Percentiles rank a stretch among this genome's conserved stretches.
Conservation (phyloP, 2,888 invertebrate species). For the Acrobasis suavella region DNA sequence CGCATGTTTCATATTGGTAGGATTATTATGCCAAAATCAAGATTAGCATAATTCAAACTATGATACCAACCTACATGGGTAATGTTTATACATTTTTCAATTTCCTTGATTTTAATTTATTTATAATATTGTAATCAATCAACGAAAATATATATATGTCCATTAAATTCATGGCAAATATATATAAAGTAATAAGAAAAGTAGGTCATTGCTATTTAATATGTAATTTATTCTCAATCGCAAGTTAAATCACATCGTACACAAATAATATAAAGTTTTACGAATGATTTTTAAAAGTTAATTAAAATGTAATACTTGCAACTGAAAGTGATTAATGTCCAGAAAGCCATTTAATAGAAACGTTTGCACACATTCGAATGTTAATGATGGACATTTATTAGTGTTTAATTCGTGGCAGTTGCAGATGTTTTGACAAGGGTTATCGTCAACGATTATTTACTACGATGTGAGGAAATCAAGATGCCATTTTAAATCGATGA, state of each 20-base stretch:
- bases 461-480: neutral
- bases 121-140: too few relatives aligned
- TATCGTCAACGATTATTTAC: neutral
- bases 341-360: conserved; percentile 4
- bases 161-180: too few relatives aligned
- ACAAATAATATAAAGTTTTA: conserved; percentile 12
- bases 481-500: neutral
- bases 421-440: conserved; percentile 13
- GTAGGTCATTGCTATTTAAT: conserved; percentile 11
- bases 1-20: too few relatives aligned
- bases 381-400: conserved; percentile 13
- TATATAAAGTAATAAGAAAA: neutral
- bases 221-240: neutral
- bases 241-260: conserved; percentile 2
- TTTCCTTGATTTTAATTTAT: too few relatives aligned
- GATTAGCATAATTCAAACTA: too few relatives aligned
- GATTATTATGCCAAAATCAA: too few relatives aligned
- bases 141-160: too few relatives aligned
- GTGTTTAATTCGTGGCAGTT: conserved; percentile 12
- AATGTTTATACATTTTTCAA: too few relatives aligned
- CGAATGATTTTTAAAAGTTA: conserved; percentile 9
- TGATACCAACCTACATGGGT: too few relatives aligned
- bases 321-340: conserved; percentile 7
- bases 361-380: conserved; percentile 13
- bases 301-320: conserved; percentile 9